Percentiles rank a stretch among this genome's conserved stretches.
phyloP scores from a whole-genome alignment of 1,140 invertebrate genomes.

The Drosophila sp. region DNA sequence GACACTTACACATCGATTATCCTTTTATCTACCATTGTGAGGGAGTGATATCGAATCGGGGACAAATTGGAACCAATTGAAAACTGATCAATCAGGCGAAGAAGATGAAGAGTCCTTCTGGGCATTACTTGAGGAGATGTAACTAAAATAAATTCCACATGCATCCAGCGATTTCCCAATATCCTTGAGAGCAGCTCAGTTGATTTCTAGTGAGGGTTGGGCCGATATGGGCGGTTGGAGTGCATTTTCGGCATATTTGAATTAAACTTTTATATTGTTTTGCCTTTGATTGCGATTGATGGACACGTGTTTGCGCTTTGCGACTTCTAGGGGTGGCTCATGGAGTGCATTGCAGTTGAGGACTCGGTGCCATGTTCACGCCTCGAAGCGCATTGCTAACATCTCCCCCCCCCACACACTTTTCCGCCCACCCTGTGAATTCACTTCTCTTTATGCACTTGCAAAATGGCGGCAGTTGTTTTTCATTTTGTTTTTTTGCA shows the following conservation, averaged over 20 bases:
- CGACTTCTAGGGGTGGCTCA: conserved; percentile 6
- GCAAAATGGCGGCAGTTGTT: conserved; percentile 37
- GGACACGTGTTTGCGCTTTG: background rate
- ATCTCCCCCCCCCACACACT: background rate
- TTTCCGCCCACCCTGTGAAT: too few relatives aligned
- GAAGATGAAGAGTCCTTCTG: too few relatives aligned
- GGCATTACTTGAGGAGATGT: too few relatives aligned
- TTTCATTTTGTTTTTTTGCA: conserved; percentile 7
- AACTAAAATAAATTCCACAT: too few relatives aligned
- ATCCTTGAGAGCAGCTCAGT: too few relatives aligned
- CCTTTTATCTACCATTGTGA: background rate
- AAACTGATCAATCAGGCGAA: too few relatives aligned
- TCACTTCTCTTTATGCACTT: background rate
- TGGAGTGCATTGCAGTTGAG: conserved; percentile 73
- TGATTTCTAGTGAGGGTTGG: too few relatives aligned
- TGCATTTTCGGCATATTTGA: background rate
- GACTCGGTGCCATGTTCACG: conserved; percentile 48
- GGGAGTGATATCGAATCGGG: too few relatives aligned
- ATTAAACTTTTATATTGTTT: background rate
- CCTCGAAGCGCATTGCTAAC: conserved; percentile 31
- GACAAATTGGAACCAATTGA: too few relatives aligned
- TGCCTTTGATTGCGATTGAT: background rate
- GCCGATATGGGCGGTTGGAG: too few relatives aligned
- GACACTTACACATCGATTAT: background rate
- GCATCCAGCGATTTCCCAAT: too few relatives aligned